Percentiles rank a stretch among this genome's conserved stretches.
These are phyloP conservation scores for Tanytarsus gracilentus DNA, from an alignment of 2,888 invertebrate species.

Conservation along the genomic window DNA sequence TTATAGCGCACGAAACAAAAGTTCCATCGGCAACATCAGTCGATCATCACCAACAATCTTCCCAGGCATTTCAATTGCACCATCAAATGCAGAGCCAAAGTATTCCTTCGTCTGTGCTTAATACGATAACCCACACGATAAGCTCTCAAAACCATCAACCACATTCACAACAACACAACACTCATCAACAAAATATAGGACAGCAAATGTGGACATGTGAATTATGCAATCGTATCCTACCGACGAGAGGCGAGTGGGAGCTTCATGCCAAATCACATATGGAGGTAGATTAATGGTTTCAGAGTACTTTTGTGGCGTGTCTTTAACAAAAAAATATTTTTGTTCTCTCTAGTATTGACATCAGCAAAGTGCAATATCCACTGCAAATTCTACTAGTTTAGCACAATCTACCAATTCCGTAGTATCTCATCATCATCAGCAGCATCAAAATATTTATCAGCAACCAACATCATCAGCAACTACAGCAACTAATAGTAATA, in stretches of 20 bases:
- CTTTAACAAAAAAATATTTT: neutral
- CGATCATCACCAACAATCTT: conserved; percentile 18
- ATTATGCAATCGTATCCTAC: conserved; percentile 61
- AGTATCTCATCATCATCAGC: conserved; percentile 36
- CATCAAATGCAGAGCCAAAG: conserved; percentile 22
- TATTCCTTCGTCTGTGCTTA: conserved; percentile 6
- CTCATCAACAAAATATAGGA: conserved; percentile 8
- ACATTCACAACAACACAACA: conserved; percentile 17
- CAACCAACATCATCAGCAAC: conserved; percentile 45
- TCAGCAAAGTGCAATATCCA: conserved; percentile 14
- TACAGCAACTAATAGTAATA: conserved; percentile 23
- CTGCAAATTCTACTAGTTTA: too few relatives aligned
- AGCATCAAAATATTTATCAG: too few relatives aligned
- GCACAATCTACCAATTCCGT: too few relatives aligned
- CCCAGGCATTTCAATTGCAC: conserved; percentile 17
- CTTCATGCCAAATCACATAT: conserved; percentile 64
- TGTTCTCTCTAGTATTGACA: conserved; percentile 24
- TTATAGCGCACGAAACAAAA: conserved; percentile 23
- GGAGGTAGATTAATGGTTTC: conserved; percentile 44
- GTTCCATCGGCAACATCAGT: neutral
- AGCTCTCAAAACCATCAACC: conserved; percentile 24
- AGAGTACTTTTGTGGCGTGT: neutral
- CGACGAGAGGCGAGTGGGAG: conserved; percentile 67
- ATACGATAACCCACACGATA: conserved; percentile 23
- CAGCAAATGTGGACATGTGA: conserved; percentile 57